Base-by-base conservation (phyloP, 2,888 invertebrate genomes). In the Cheilosia pagana region DNA sequence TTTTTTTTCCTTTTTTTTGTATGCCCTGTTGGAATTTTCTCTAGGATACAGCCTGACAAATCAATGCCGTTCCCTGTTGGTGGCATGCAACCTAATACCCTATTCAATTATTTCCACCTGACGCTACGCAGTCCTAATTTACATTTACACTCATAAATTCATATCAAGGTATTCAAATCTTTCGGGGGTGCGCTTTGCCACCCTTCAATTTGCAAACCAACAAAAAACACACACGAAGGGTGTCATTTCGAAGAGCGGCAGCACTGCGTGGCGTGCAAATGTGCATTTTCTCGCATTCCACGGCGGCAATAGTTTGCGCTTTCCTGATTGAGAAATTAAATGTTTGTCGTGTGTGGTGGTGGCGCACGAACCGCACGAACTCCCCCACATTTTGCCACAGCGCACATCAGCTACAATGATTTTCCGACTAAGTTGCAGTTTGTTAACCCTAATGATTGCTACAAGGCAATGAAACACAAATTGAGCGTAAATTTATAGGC, bases 251-350 rank as follows among this genome's bases (percentile, higher is more conserved):
- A 7, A 7, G 12, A 8, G 12, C 35, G 23, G 25, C n/a, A 39
- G 59, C 48, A 16, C 35, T 23, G 52, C 28, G 60, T 76, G 71
- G 71, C 70, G 50, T 81, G 78, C 65, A 78, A 78, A 71, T 78
- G 78, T 78, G 71, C 71, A 85, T 71, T 85, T 85, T 76, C 75
- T 81, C 62, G 81, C 70, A 81, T 81, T 85, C 55, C 45, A 65
- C 52, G 63, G 78, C 57, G 14, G 28, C 75, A 75, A 70, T 78
- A 83, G 74, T 53, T 79, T 21, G 45, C 63, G 45, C 45, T 39
- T 35, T 65, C 43, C 75, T 81, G 85, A 85, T 85, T 85, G 85
- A 81, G 81, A 85, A 85, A 85, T 85, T 85, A 85, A 85, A 85
- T 65, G 81, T 68, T 68, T 81, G 60, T 48, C 67, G 35, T 59